These are phyloP conservation scores for Nematopogon swammerdamellus DNA, from an alignment of 2,888 invertebrate species.

Conservation along the genomic window DNA sequence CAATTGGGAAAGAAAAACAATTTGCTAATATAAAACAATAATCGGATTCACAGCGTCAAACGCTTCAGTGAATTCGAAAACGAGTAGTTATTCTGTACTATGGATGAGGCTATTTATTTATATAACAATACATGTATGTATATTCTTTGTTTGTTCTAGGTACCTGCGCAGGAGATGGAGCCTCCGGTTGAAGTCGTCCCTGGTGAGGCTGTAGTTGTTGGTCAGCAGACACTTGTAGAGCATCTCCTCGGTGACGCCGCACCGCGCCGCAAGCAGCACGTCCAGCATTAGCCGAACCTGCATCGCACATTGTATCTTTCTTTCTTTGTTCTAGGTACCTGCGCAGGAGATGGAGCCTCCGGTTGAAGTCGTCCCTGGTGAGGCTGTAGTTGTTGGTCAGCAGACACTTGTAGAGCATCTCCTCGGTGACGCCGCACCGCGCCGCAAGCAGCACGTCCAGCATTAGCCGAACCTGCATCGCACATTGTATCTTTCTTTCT, in stretches of 20 bases:
- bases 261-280: constrained; percentile 81
- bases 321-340: no score
- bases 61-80: no score
- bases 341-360: constrained; percentile 71
- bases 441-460: constrained; percentile 87
- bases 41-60: no score
- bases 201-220: constrained; percentile 71
- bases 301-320: no score
- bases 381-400: constrained; percentile 77
- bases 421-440: constrained; percentile 77
- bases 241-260: constrained; percentile 78
- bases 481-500: no score
- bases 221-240: constrained; percentile 80
- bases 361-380: constrained; percentile 75
- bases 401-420: constrained; percentile 78
- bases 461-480: constrained; percentile 67
- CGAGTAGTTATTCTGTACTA: no score
- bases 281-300: constrained; percentile 76
- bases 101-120: no score
- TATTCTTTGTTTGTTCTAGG: no score
- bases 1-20: no score
- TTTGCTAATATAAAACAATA: no score
- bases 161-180: constrained; percentile 69
- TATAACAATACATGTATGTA: no score
- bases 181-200: constrained; percentile 77